These are phyloP conservation scores for Neopelma chrysocephalum DNA, from an alignment of 2,797 vertebrate species.

Conservation along the genomic window DNA sequence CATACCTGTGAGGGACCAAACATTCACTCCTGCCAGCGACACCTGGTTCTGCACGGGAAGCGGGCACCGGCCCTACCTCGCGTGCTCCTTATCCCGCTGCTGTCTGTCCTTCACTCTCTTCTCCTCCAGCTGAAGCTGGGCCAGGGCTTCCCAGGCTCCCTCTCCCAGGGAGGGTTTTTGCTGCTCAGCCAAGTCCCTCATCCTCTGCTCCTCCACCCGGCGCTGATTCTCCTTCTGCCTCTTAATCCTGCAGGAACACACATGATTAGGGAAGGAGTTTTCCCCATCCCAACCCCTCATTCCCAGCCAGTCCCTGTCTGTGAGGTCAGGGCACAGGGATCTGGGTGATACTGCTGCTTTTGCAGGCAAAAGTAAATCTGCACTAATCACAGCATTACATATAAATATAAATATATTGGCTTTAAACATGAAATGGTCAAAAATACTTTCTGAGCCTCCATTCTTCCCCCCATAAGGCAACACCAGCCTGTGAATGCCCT, in stretches of 20 bases:
- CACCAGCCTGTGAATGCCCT: neutral
- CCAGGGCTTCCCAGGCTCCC: conserved; percentile 72
- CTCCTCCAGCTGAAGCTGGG: conserved; percentile 79
- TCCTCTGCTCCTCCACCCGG: conserved; percentile 78
- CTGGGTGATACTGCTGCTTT: too few species aligned
- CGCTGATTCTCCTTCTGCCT: conserved; percentile 83
- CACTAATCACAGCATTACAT: too few species aligned
- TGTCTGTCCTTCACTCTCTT: conserved; percentile 61
- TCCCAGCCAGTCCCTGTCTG: rapidly evolving
- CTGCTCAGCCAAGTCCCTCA: conserved; percentile 55
- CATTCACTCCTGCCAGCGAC: neutral
- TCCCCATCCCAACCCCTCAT: neutral
- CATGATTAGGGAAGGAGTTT: neutral
- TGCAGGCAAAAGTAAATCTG: neutral
- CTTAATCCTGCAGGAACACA: conserved; percentile 83
- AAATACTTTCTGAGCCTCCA: rapidly evolving
- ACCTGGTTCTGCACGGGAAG: rapidly evolving
- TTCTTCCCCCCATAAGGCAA: neutral
- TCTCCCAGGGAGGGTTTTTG: conserved; percentile 44
- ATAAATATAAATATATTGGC: neutral
- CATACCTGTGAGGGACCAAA: conserved; percentile 70
- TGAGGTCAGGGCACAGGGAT: neutral
- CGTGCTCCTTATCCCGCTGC: conserved; percentile 74
- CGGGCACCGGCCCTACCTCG: conserved; percentile 71
- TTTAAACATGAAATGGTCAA: neutral